Evolutionary conservation across 92 coral and sea anemone genomes (phyloP).

Genomic region (Zoanthus sociatus): DNA sequence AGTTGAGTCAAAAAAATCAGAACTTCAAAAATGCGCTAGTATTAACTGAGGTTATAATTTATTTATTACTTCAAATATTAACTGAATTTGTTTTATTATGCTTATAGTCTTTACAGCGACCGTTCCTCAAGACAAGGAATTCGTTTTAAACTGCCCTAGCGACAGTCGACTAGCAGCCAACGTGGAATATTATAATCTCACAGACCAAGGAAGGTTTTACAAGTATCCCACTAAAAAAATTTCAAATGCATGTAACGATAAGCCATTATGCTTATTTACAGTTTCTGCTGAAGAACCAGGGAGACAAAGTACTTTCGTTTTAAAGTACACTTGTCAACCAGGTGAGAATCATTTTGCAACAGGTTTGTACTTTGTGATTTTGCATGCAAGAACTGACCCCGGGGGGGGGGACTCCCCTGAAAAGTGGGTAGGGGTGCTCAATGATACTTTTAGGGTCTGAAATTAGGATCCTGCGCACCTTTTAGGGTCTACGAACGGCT

Average conservation of each 20-base stretch:
- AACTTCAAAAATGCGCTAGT: too few relatives aligned
- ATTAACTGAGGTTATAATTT: too few relatives aligned
- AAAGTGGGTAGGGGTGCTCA: too few relatives aligned
- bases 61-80: not conserved
- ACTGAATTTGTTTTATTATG: not conserved
- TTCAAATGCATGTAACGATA: not conserved
- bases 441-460: too few relatives aligned
- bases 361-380: too few relatives aligned
- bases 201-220: too few relatives aligned
- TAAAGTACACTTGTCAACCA: slow-evolving; percentile 8
- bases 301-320: not conserved
- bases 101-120: not conserved
- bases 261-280: not conserved
- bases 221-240: not conserved
- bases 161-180: not conserved
- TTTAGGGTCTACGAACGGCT: too few relatives aligned
- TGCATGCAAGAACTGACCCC: too few relatives aligned
- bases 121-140: not conserved
- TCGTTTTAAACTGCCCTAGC: not conserved
- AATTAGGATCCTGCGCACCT: too few relatives aligned
- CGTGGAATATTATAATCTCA: not conserved
- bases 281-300: not conserved
- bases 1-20: too few relatives aligned
- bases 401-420: too few relatives aligned
- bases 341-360: not conserved